A percentile compares a stretch with the other conserved stretches of the same genome.
phyloP scores from a whole-genome alignment of 2,888 invertebrate species.

The Catocala fraxini region DNA sequence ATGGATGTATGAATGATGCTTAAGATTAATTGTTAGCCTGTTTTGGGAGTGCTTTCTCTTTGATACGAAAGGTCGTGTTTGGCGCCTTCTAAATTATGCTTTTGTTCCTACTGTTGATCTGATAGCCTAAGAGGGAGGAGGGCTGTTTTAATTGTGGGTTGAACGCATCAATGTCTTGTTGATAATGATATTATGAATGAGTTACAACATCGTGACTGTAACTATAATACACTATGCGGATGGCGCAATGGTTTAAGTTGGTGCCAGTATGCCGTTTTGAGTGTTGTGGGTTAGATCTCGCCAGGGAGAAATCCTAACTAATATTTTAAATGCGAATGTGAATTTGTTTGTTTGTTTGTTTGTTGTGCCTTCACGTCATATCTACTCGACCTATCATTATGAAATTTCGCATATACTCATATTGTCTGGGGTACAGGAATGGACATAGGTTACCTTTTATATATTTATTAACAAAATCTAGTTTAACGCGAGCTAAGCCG shows the following conservation, averaged over 20 bases:
- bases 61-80: conserved; percentile 27
- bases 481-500: too few species aligned
- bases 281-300: too few species aligned
- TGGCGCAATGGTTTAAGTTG: neutral
- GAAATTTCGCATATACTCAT: too few species aligned
- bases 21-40: conserved; percentile 52
- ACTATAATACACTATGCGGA: neutral
- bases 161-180: conserved; percentile 39
- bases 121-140: conserved; percentile 5
- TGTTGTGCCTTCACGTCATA: too few species aligned
- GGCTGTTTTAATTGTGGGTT: conserved; percentile 18
- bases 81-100: conserved; percentile 33
- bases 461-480: too few species aligned
- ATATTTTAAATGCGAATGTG: too few species aligned
- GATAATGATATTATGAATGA: conserved; percentile 5
- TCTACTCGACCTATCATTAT: too few species aligned
- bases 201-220: neutral
- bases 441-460: too few species aligned
- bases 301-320: too few species aligned
- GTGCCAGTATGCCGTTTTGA: neutral
- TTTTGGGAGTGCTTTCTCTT: conserved; percentile 47
- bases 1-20: conserved; percentile 38
- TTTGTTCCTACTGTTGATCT: conserved; percentile 36
- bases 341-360: too few species aligned
- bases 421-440: too few species aligned